A percentile compares a stretch with the other conserved stretches of the same genome.
phyloP scores from a whole-genome alignment of 2,113 vertebrate species.

The Etia nguti region DNA sequence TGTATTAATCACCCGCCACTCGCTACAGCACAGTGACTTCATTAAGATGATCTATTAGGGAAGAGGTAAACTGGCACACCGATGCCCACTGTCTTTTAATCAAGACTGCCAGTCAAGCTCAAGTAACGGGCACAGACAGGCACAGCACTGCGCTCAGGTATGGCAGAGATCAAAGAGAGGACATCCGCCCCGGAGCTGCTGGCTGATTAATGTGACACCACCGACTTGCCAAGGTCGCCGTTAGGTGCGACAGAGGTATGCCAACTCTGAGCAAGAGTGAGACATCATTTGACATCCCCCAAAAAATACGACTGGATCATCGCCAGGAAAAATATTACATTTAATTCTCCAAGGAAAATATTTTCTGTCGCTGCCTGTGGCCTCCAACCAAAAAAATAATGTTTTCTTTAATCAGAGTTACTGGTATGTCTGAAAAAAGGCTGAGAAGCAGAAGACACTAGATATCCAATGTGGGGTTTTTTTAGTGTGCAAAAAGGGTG shows the following conservation, averaged over 20 bases:
- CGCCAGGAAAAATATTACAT: neutral
- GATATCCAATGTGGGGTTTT: neutral
- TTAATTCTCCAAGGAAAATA: neutral
- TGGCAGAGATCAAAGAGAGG: slow-evolving; percentile 24
- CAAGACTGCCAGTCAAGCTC: neutral
- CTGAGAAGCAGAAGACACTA: neutral
- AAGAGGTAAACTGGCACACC: neutral
- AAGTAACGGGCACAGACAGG: neutral
- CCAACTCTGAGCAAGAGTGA: neutral
- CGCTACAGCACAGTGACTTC: slow-evolving; percentile 27
- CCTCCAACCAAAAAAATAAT: neutral
- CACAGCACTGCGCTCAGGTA: neutral
- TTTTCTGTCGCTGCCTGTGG: neutral
- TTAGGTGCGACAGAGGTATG: neutral
- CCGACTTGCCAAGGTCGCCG: slow-evolving; percentile 7
- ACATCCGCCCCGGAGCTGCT: neutral
- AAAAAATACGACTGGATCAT: neutral
- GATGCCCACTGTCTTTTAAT: slow-evolving; percentile 25
- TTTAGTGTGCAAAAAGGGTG: neutral
- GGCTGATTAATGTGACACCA: slow-evolving; percentile 16
- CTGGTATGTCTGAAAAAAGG: neutral
- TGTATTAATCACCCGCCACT: slow-evolving; percentile 56
- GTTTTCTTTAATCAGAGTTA: neutral
- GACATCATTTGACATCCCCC: neutral
- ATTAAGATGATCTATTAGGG: slow-evolving; percentile 63